phyloP scores from a whole-genome alignment of 2,888 invertebrate species.

The Phalera bucephala region DNA sequence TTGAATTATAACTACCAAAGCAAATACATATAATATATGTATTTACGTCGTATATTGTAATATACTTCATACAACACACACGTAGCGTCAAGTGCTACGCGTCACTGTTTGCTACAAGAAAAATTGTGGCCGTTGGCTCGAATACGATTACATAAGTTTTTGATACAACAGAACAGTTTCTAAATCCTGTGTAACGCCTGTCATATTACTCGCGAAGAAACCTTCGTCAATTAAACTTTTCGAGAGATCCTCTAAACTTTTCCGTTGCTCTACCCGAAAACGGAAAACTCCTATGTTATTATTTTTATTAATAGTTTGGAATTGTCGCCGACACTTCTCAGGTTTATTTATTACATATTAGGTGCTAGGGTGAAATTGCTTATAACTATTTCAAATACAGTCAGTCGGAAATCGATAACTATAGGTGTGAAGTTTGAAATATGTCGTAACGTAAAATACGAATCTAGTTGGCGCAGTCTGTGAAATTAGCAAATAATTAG shows the following conservation, averaged over 20 bases:
- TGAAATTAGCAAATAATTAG: conserved; percentile 43
- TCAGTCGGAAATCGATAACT: background rate
- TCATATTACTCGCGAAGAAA: conserved; percentile 1
- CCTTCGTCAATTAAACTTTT: conserved; percentile 5
- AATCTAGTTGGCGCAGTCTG: conserved; percentile 31
- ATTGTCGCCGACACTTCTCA: conserved; percentile 11
- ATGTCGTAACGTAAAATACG: conserved; percentile 26
- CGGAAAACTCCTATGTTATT: conserved; percentile 10
- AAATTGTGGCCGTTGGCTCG: background rate
- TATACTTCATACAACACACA: too few relatives aligned
- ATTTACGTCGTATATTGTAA: too few relatives aligned
- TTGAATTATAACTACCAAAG: too few relatives aligned
- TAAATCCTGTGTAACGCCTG: background rate
- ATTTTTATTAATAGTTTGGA: conserved; percentile 23
- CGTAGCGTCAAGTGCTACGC: conserved; percentile 16
- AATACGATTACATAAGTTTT: background rate
- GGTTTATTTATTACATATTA: too few relatives aligned
- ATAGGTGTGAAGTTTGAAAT: conserved; percentile 8
- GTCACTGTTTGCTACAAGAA: conserved; percentile 11
- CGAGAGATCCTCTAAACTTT: conserved; percentile 7
- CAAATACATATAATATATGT: too few relatives aligned
- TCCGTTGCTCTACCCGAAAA: conserved; percentile 6
- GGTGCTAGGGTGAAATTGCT: too few relatives aligned
- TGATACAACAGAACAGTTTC: too few relatives aligned
- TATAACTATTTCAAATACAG: conserved; percentile 1